Evolutionary conservation across 2,113 vertebrate species (phyloP), one percentile per base, ranked within the genome.

Genomic region (Nothobranchius kuhntae): DNA sequence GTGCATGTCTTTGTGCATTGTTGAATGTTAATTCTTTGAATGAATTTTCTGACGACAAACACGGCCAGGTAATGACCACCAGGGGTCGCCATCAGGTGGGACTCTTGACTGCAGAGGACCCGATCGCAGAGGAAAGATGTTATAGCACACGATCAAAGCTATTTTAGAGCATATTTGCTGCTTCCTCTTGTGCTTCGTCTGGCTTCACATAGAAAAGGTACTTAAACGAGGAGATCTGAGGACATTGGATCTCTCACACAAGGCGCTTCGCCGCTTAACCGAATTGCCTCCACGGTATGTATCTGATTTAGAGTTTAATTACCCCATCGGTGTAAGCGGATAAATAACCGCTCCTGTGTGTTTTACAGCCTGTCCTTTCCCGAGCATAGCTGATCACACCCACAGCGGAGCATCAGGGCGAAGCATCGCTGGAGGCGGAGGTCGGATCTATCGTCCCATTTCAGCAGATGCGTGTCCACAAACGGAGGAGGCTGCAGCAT

Each of bases 381-480:
- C 21, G 21, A 21, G 21, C 21, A 21, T 21, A 4, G 30, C 4
- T 30, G 30, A 30, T 30, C 30, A 30, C 30, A 30, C 30, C 30
- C 30, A 30, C 30, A 30, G 30, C 4, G 30, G 30, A 30, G 30
- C 4, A 40, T 17, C 8, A 48, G 24, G 61, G 12, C 4, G 9
- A 15, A 11, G 36, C 3, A 8, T 5, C 4, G 63, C 63, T 55
- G 2, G 6, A 9, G 26, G 26, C 53, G 2, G 48, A 3, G 13
- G 35, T 4, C 40, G 14, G 9, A 73, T 78, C 76, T 71, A 86
- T 30, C 3, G 53, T 13, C 21, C 54, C 44, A 10, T 79, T 53
- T 85, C 78, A 78, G 85, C 83, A 84, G 64, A 68, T 83, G 81
- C 82, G 50, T 10, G 62, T 24, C 42, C 26, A 26, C 10, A 24